phyloP scores from a whole-genome alignment of 2,888 invertebrate species.

The Acholoe squamosa region DNA sequence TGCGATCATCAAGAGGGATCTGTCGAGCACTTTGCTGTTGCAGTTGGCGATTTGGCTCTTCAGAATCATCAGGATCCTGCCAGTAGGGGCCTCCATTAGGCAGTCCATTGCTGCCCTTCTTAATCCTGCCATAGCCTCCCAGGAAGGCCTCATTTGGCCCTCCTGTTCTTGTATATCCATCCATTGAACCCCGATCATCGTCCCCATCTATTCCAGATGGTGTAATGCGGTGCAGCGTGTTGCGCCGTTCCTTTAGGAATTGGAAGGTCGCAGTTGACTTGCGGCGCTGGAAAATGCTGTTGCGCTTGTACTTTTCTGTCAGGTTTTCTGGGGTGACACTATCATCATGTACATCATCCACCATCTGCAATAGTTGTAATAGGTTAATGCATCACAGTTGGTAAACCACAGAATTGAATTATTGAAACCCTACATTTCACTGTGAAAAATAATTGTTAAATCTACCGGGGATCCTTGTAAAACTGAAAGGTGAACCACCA shows the following conservation, averaged over 20 bases:
- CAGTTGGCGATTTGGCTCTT: not conserved
- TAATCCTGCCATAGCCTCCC: not conserved
- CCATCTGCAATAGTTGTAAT: not conserved
- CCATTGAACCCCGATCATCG: slow-evolving; percentile 8
- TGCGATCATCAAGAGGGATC: not conserved
- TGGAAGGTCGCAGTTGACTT: not conserved
- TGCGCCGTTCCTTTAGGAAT: not conserved
- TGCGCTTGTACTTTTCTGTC: not conserved
- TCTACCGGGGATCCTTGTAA: too few relatives aligned
- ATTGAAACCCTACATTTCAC: too few relatives aligned
- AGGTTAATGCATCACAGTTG: too few relatives aligned
- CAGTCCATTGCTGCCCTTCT: not conserved
- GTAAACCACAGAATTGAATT: too few relatives aligned
- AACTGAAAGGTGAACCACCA: too few relatives aligned
- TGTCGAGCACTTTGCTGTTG: not conserved
- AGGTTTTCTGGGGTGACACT: not conserved
- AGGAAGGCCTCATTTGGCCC: not conserved
- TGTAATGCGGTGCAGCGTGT: not conserved
- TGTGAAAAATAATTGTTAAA: too few relatives aligned
- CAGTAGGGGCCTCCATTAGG: not conserved
- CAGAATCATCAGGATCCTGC: not conserved
- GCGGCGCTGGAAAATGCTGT: not conserved
- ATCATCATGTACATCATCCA: slow-evolving; percentile 17
- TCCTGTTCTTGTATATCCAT: not conserved
- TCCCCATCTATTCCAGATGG: not conserved